Base-by-base conservation (phyloP, 2,888 invertebrate species). In the Drosophila meridionalis region DNA sequence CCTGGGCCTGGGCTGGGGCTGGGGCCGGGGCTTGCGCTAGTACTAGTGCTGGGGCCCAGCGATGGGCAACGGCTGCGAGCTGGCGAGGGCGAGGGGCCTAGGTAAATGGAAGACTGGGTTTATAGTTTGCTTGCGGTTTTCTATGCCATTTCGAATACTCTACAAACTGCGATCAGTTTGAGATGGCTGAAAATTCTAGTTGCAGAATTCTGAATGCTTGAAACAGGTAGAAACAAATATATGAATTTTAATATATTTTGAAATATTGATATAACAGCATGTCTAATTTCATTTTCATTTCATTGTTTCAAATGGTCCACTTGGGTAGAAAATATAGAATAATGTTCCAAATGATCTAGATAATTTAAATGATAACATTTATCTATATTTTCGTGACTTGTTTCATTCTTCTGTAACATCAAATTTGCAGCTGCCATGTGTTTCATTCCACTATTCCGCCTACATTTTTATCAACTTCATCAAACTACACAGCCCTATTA, bases 61-160 rank as follows among this genome's bases (percentile, higher is more conserved):
- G 20, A 28, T n/a, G 34, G 52, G 9, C 52, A 52, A 42, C 28
- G 55, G 47, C 4, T 3, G 8, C 0, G 8, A 50, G 5, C 3
- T 3, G 11, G 11, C 48, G 8, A 34, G 34, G n/a, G 8, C 30
- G 48, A 32, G 32, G 28, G 55, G 20, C 20, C 7, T 26, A 38
- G 42, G 42, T 40, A 57, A 60, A 60, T 66, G 76, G 52, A 62
- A 60, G 32, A 53, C 58, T 65, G 50, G 47, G 69, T 47, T 69
- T 77, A 34, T 59, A 59, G 76, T 48, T 59, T 60, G 62, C 59
- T 52, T 62, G 65, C 50, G 62, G 50, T 34, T 52, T 42, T 36
- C 52, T 20, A 34, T 55, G 40, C 59, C 26, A 28, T 42, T n/a
- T 28, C 45, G 34, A 62, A 65, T 65, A 68, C 50, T 28, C 68